Conservation (phyloP, 2,113 vertebrate species). For the Brachypodius melanocephalos region DNA sequence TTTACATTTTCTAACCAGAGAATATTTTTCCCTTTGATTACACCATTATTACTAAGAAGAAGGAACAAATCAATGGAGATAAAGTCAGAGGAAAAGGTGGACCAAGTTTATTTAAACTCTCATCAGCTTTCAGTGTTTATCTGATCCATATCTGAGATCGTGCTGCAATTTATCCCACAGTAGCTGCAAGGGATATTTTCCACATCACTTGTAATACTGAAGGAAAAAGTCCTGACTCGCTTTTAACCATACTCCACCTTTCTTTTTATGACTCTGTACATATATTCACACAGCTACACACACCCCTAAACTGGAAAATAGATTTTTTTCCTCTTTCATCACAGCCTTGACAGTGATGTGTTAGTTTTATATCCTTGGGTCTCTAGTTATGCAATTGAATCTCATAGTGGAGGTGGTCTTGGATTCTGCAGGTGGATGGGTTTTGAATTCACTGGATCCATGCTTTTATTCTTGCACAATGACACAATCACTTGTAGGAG, state of each 20-base stretch:
- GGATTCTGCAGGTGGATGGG: background rate
- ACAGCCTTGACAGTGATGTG: background rate
- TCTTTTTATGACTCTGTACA: background rate
- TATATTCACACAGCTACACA: background rate
- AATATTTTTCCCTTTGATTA: background rate
- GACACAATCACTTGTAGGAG: background rate
- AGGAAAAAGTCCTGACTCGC: constrained; percentile 3
- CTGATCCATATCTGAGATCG: background rate
- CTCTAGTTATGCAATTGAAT: background rate
- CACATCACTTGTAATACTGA: background rate
- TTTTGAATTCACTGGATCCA: background rate
- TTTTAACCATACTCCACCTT: background rate
- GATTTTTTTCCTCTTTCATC: background rate
- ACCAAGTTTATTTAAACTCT: background rate
- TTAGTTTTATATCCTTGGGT: background rate
- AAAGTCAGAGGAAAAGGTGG: background rate
- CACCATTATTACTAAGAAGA: background rate
- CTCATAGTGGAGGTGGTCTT: background rate
- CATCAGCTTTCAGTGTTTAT: background rate
- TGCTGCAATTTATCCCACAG: background rate
- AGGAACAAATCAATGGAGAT: background rate
- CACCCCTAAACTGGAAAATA: background rate
- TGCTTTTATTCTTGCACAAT: background rate
- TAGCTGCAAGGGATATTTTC: constrained; percentile 16
- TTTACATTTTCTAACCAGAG: background rate